Evolutionary conservation across 2,797 vertebrate species (phyloP).

Genomic region (Dendrocincla tyrannina): DNA sequence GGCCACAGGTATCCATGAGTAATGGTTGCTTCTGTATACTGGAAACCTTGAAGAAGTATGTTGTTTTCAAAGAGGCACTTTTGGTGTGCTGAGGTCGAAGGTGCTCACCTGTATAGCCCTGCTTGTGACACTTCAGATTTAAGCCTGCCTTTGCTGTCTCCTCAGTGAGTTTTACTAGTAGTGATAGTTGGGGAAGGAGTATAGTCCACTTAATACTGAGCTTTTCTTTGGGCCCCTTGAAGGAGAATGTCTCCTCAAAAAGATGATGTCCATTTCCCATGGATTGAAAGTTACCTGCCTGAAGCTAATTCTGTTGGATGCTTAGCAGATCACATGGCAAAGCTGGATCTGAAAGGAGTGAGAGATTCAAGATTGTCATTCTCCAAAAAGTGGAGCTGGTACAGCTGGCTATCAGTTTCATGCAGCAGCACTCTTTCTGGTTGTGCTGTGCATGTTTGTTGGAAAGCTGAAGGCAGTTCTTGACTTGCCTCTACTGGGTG

Average conservation of each 20-base stretch:
- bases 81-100: neutral
- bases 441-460: neutral
- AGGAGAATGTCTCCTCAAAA: neutral
- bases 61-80: neutral
- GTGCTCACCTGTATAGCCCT: rapidly evolving
- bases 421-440: neutral
- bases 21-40: neutral
- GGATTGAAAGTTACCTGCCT: neutral
- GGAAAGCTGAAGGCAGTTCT: neutral
- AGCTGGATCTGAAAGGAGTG: neutral
- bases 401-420: neutral
- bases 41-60: neutral
- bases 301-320: neutral
- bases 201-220: neutral
- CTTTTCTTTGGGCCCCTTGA: neutral
- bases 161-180: neutral
- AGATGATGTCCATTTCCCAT: neutral
- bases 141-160: neutral
- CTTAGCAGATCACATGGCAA: neutral
- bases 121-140: neutral
- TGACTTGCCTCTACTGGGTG: neutral
- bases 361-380: neutral
- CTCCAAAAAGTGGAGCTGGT: neutral
- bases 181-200: neutral
- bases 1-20: neutral